These are phyloP conservation scores for Tetragonisca angustula DNA, from an alignment of 2,888 invertebrate species.

Conservation along the genomic window DNA sequence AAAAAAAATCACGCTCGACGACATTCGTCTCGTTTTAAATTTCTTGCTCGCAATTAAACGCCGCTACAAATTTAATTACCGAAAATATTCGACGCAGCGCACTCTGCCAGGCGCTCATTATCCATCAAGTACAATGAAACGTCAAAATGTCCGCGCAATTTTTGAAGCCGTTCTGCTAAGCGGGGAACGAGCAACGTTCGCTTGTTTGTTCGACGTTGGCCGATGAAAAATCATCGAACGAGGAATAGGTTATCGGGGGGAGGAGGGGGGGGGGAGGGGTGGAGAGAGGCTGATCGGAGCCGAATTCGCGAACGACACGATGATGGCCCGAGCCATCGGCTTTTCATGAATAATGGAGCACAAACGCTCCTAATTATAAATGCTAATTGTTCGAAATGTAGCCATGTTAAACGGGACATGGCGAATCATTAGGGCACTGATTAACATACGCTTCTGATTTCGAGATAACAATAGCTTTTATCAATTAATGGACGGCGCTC, in stretches of 20 bases:
- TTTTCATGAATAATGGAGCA: slow-evolving; percentile 44
- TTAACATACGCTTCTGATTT: slow-evolving; percentile 2
- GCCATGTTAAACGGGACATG: neutral
- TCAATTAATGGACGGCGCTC: neutral
- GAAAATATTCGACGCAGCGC: slow-evolving; percentile 10
- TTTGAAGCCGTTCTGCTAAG: slow-evolving; percentile 18
- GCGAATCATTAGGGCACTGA: slow-evolving; percentile 13
- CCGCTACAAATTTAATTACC: slow-evolving; percentile 28
- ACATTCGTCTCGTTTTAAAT: neutral
- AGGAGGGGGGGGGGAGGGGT: too few species aligned
- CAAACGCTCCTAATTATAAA: slow-evolving; percentile 46
- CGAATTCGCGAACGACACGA: slow-evolving; percentile 10
- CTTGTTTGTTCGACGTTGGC: slow-evolving; percentile 16
- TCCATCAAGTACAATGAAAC: slow-evolving; percentile 16
- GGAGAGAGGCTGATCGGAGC: neutral
- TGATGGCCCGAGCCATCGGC: slow-evolving; percentile 19
- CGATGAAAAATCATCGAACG: slow-evolving; percentile 23
- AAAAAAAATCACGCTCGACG: neutral
- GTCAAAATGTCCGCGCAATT: slow-evolving; percentile 38
- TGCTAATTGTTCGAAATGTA: slow-evolving; percentile 32
- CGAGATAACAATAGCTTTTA: neutral
- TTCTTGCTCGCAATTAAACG: slow-evolving; percentile 8
- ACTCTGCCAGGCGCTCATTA: slow-evolving; percentile 12
- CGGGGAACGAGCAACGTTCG: neutral
- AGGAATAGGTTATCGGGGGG: neutral